A percentile compares a stretch with the other conserved stretches of the same genome.
phyloP scores from a whole-genome alignment of 2,888 invertebrate species.

The Cacoxenus indagator region DNA sequence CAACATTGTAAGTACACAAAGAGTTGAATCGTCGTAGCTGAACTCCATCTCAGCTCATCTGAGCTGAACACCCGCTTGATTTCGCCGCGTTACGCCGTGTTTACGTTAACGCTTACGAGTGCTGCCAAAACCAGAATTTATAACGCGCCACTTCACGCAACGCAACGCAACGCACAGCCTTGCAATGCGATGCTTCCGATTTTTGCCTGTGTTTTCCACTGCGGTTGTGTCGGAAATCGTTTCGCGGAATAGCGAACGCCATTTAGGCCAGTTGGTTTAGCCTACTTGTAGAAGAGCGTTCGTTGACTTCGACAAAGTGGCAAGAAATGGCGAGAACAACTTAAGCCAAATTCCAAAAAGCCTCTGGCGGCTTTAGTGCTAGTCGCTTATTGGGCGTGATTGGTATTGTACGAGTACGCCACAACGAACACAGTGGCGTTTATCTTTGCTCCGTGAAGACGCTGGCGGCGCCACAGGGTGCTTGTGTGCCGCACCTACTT shows the following conservation, averaged over 20 bases:
- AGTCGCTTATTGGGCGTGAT: too few species aligned
- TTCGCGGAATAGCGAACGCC: constrained; percentile 31
- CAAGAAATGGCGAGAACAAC: too few species aligned
- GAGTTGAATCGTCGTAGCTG: not conserved
- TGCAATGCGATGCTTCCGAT: too few species aligned
- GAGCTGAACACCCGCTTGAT: too few species aligned
- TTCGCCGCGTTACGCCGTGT: too few species aligned
- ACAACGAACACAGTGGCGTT: not conserved
- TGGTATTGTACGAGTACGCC: too few species aligned
- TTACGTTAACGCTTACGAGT: constrained; percentile 27
- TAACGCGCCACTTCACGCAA: constrained; percentile 27
- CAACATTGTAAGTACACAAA: constrained; percentile 59
- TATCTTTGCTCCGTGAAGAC: not conserved
- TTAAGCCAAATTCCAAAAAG: too few species aligned
- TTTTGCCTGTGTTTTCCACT: not conserved
- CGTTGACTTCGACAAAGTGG: too few species aligned
- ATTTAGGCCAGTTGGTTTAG: constrained; percentile 54
- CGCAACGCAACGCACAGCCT: too few species aligned
- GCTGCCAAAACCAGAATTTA: constrained; percentile 35
- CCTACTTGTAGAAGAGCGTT: too few species aligned
- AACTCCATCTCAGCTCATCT: not conserved
- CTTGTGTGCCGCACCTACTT: not conserved
- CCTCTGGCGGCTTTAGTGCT: too few species aligned
- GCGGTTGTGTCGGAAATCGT: constrained; percentile 26
- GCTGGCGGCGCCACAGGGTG: constrained; percentile 3